Percentiles rank a stretch among this genome's conserved stretches.
Conservation (phyloP, 2,888 invertebrate genomes). For the Ormyrus nitidulus region DNA sequence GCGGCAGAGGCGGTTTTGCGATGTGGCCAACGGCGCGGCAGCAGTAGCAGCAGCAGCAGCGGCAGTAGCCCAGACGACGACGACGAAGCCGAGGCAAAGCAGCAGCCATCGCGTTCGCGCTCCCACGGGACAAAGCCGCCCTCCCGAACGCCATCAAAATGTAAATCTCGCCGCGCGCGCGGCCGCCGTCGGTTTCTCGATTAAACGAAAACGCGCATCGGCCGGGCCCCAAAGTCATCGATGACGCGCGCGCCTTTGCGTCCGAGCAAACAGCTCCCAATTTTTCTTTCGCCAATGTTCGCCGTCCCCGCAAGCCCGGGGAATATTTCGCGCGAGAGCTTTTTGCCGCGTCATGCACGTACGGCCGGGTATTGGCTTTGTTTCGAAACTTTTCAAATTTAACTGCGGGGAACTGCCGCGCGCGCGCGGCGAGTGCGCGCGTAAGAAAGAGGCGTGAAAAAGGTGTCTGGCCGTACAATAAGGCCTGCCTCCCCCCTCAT, state of each 20-base stretch:
- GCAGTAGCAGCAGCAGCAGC: background rate
- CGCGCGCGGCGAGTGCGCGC: background rate
- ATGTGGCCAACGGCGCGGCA: background rate
- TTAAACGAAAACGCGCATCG: slow-evolving; percentile 46
- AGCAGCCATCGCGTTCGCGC: slow-evolving; percentile 7
- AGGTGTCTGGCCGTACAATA: too few relatives aligned
- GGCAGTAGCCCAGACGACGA: background rate
- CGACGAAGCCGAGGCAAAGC: background rate
- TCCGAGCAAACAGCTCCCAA: background rate
- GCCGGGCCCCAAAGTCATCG: slow-evolving; percentile 16
- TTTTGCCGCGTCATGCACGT: slow-evolving; percentile 28
- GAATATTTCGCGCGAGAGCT: slow-evolving; percentile 38
- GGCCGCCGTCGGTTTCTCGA: slow-evolving; percentile 48
- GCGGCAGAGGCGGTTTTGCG: background rate
- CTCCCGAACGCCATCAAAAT: slow-evolving; percentile 57
- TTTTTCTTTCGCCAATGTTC: background rate
- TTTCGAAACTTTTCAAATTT: slow-evolving; percentile 71
- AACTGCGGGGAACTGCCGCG: slow-evolving; percentile 34
- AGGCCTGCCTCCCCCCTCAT: too few relatives aligned
- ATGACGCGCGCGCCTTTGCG: slow-evolving; percentile 25
- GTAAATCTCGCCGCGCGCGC: slow-evolving; percentile 60
- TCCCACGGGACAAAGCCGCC: slow-evolving; percentile 60
- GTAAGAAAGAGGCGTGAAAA: background rate
- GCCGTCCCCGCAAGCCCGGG: slow-evolving; percentile 1
- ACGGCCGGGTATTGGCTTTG: slow-evolving; percentile 71